These are phyloP conservation scores for Epinephelus cyanopodus DNA, from an alignment of 2,113 vertebrate species.

Conservation along the genomic window DNA sequence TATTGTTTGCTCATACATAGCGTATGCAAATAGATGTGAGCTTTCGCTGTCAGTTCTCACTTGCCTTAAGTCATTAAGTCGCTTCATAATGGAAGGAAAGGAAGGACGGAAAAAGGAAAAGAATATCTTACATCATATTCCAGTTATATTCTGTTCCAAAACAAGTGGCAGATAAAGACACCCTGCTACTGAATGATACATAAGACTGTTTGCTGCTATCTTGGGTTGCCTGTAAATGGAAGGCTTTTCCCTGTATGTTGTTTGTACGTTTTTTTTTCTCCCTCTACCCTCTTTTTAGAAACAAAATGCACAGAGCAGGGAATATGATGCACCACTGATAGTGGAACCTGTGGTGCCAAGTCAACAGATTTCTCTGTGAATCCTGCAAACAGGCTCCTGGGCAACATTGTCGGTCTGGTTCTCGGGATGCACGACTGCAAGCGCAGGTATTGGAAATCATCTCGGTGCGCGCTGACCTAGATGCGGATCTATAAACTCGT, in stretches of 20 bases:
- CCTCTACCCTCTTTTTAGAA: conserved; percentile 14
- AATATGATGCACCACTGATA: conserved; percentile 61
- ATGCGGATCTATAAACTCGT: conserved; percentile 36
- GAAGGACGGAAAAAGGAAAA: background rate
- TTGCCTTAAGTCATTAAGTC: background rate
- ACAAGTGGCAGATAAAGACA: background rate
- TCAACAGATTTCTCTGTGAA: conserved; percentile 60
- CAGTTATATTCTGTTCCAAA: background rate
- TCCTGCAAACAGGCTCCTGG: conserved; percentile 41
- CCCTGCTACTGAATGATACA: conserved; percentile 31
- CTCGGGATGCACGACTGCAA: conserved; percentile 6
- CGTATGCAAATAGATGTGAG: conserved; percentile 2
- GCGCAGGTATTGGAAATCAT: conserved; percentile 16
- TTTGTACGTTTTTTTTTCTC: conserved; percentile 10
- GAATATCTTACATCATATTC: background rate
- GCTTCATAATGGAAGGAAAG: background rate
- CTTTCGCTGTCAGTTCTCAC: conserved; percentile 4
- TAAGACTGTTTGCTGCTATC: conserved; percentile 30
- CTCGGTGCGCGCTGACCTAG: conserved; percentile 22
- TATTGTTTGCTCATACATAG: conserved; percentile 14
- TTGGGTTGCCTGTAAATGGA: conserved; percentile 34
- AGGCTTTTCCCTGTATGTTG: conserved; percentile 6
- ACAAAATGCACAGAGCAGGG: conserved; percentile 56
- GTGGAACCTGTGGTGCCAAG: conserved; percentile 46
- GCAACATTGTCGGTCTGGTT: conserved; percentile 27